Conservation (phyloP, 1,140 invertebrate species). For the Drosophila orena region DNA sequence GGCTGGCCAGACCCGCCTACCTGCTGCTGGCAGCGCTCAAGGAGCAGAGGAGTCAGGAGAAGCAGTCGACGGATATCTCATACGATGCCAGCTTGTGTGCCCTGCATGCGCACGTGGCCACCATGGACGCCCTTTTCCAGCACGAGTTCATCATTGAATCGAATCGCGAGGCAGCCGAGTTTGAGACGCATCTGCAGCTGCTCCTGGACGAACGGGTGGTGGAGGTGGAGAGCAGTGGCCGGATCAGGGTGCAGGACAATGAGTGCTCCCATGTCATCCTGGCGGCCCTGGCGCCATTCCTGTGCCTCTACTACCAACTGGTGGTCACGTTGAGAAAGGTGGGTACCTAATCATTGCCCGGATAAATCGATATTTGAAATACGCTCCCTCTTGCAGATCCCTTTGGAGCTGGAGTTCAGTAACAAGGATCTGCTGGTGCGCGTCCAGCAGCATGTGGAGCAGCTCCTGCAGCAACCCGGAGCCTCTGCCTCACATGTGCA, state of each 20-base stretch:
- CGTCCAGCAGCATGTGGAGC: conserved; percentile 86
- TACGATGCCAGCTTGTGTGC: conserved; percentile 46
- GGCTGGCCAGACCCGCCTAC: conserved; percentile 87
- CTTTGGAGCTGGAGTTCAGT: conserved; percentile 63
- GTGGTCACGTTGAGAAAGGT: conserved; percentile 71
- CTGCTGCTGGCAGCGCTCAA: conserved; percentile 85
- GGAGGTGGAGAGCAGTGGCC: conserved; percentile 39
- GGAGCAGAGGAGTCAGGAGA: conserved; percentile 55
- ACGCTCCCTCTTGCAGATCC: conserved; percentile 61
- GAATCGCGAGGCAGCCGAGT: conserved; percentile 79
- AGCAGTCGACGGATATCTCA: conserved; percentile 12
- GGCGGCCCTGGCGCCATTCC: conserved; percentile 71
- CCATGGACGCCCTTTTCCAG: conserved; percentile 74
- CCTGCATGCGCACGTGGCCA: conserved; percentile 58
- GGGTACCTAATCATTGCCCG: background rate
- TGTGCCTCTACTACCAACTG: conserved; percentile 78
- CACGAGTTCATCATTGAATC: conserved; percentile 83
- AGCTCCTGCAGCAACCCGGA: conserved; percentile 68
- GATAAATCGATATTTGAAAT: background rate
- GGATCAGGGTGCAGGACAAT: conserved; percentile 66
- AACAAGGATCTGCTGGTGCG: conserved; percentile 85
- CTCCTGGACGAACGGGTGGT: conserved; percentile 57
- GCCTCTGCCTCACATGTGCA: conserved; percentile 84
- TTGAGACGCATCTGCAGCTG: conserved; percentile 65
- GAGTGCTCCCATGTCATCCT: conserved; percentile 67